Percentiles rank a stretch among this genome's conserved stretches.
phyloP scores from a whole-genome alignment of 2,797 vertebrate genomes.

The Cheirogaleus major region DNA sequence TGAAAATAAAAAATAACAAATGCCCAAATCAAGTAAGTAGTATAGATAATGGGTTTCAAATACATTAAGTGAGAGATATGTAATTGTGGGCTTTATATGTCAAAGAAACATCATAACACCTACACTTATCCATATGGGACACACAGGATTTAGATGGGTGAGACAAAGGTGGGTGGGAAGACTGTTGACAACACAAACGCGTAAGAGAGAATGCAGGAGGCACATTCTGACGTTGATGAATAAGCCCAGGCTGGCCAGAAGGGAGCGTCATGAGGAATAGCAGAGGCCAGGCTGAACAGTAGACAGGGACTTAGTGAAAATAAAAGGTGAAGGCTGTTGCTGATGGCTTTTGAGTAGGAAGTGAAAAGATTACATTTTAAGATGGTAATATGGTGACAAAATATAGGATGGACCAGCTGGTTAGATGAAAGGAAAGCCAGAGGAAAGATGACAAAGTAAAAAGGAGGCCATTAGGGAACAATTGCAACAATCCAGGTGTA shows the following conservation, averaged over 20 bases:
- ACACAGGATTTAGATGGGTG: not conserved
- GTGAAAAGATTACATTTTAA: not conserved
- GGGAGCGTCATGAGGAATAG: not conserved
- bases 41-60: slow-evolving; percentile 22
- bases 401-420: not conserved
- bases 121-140: not conserved
- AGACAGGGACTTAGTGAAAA: not conserved
- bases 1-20: not conserved
- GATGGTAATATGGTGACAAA: not conserved
- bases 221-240: not conserved
- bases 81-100: not conserved
- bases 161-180: not conserved
- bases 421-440: not conserved
- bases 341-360: not conserved
- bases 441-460: not conserved
- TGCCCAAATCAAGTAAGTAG: not conserved
- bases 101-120: not conserved
- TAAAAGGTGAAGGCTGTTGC: not conserved
- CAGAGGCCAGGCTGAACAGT: not conserved
- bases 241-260: not conserved
- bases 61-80: not conserved
- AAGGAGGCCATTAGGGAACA: not conserved
- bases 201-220: not conserved
- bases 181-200: not conserved
- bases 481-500: not conserved